Base-by-base conservation (phyloP, 2,797 vertebrate species). In the Typhlichthys subterraneus region DNA sequence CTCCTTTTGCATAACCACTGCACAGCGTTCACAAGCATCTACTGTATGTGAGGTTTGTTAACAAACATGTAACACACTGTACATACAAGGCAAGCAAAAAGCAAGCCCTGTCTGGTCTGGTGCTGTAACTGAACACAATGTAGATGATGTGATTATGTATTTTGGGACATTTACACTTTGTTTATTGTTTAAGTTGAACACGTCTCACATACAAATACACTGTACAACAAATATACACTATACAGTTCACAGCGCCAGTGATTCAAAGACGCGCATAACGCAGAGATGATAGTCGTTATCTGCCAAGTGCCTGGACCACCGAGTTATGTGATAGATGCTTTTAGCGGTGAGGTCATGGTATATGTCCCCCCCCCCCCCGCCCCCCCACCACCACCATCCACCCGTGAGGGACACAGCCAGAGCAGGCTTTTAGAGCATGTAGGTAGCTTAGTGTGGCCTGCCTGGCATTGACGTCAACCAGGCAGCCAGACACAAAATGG, bases 11-110 rank as follows among this genome's bases (percentile, higher is more conserved):
- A 13, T 31, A 38, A 55, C 69, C 47, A 15, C 12, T 52, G 29
- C 45, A 11, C 47, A 63, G 51, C 59, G 59, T 65, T 66, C 67
- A 55, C 66, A 53, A 79, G 69, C 62, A 9, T 57, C 50, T 52
- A 14, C 0, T 19, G 54, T 45, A 12, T 72, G 7, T 38, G 5
- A 64, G 63, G 71, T 80, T 56, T 79, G 73, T 70, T 73, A 76
- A 50, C 51, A 14, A 48, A 62, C 17, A 17, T 12, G 8, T 33
- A 31, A 54, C 49, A n/a, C 19, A 31, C 23, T 29, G 6, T 29
- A 29, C 13, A 29, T 53, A 12, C 52, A 29, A 29, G n/a, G 53
- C 29, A 33, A 5, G 9, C n/a, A 13, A 54, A 23, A 19, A 53
- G 31, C 17, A 11, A 29, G 17, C 31, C 23, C 15, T 19, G 31